phyloP scores from a whole-genome alignment of 2,113 vertebrate species.

The Catagonus wagneri region DNA sequence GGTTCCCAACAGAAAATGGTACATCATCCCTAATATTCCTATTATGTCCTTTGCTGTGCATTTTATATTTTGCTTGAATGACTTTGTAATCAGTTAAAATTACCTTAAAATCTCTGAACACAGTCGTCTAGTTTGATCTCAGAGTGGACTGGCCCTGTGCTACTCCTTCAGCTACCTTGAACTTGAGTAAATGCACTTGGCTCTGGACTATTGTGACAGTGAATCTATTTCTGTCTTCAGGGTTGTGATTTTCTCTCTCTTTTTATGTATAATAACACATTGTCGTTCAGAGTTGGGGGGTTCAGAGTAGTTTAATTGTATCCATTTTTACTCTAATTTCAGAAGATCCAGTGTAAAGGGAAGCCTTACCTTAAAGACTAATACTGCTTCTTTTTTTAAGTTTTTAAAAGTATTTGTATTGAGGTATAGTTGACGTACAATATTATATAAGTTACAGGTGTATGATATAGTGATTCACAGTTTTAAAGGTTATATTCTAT shows the following conservation, averaged over 20 bases:
- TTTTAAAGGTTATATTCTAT: neutral
- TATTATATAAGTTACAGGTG: neutral
- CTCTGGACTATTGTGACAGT: neutral
- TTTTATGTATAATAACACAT: neutral
- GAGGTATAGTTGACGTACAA: neutral
- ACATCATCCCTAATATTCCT: too few species aligned
- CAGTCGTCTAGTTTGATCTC: neutral
- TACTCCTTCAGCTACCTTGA: neutral
- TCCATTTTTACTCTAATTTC: neutral
- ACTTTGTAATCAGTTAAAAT: constrained; percentile 74
- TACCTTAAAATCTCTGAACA: constrained; percentile 53
- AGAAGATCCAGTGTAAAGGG: neutral
- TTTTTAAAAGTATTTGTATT: neutral
- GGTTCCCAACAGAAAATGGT: neutral
- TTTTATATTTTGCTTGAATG: constrained; percentile 26
- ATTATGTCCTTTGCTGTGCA: neutral
- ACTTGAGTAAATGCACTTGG: too few species aligned
- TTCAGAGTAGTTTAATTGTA: neutral
- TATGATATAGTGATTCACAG: neutral
- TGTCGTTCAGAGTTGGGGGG: neutral
- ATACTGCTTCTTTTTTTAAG: neutral
- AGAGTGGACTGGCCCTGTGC: too few species aligned
- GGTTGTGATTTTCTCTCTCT: neutral
- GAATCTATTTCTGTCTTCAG: neutral
- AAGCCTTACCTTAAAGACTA: neutral